A percentile compares a stretch with the other conserved stretches of the same genome.
Conservation (phyloP, 2,797 vertebrate genomes). For the Labroides dimidiatus region DNA sequence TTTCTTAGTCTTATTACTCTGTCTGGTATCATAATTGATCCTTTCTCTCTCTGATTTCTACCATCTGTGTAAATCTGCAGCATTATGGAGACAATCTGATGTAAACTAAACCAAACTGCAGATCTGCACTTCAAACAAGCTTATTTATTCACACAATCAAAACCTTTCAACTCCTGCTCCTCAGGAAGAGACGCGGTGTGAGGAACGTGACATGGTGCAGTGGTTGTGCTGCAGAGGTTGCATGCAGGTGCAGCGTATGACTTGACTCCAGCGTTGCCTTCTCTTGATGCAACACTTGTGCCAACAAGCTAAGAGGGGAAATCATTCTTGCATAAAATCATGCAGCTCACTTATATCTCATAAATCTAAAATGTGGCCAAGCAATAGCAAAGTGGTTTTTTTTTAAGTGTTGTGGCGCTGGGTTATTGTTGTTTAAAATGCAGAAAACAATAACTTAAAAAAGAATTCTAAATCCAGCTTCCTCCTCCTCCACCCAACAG, state of each 20-base stretch:
- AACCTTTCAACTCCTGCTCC: neutral
- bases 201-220: too few relatives aligned
- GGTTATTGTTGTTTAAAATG: neutral
- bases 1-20: neutral
- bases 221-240: too few relatives aligned
- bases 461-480: neutral
- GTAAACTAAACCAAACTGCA: constrained; percentile 9
- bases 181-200: neutral
- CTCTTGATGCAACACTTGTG: too few relatives aligned
- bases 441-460: neutral
- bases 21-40: constrained; percentile 10
- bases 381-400: too few relatives aligned
- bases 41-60: constrained; percentile 13
- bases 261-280: too few relatives aligned
- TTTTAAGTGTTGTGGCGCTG: neutral
- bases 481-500: neutral
- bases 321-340: too few relatives aligned
- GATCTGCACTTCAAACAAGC: neutral
- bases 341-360: too few relatives aligned
- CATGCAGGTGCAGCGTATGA: neutral
- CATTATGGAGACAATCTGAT: constrained; percentile 11
- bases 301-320: too few relatives aligned
- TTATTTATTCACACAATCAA: neutral
- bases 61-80: constrained; percentile 24
- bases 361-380: too few relatives aligned